Evolutionary conservation across 2,888 invertebrate species (phyloP).

Genomic region (Marasmarcha lunaedactyla): DNA sequence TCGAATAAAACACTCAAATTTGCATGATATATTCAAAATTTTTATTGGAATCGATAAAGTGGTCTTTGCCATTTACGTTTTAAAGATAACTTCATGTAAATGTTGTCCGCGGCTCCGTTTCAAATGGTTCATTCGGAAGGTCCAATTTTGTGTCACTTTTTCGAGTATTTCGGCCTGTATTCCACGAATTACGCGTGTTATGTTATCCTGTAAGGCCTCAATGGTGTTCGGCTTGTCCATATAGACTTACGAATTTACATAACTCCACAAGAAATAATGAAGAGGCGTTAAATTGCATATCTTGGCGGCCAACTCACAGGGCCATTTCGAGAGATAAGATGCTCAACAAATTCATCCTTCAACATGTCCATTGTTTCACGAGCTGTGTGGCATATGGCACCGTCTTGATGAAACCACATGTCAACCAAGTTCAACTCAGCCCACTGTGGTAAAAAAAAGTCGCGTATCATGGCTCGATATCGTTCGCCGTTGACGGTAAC

Average conservation of each 20-base stretch:
- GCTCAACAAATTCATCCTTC: not conserved
- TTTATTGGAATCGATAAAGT: no score
- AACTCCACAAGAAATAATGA: constrained; percentile 5
- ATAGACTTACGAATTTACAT: constrained; percentile 7
- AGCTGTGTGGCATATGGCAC: not conserved
- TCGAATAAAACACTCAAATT: no score
- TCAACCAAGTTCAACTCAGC: not conserved
- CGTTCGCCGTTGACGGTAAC: not conserved
- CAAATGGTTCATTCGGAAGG: no score
- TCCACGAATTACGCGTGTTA: no score
- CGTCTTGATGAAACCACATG: not conserved
- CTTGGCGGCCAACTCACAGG: constrained; percentile 7
- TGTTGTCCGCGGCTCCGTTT: no score
- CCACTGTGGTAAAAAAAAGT: not conserved
- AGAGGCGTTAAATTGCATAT: constrained; percentile 7
- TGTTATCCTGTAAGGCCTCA: constrained; percentile 9
- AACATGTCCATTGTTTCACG: not conserved
- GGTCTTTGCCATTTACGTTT: no score
- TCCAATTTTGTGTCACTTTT: no score
- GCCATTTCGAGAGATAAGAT: constrained; percentile 2
- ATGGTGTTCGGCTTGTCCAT: constrained; percentile 8
- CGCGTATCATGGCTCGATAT: not conserved
- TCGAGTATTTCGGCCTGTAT: no score
- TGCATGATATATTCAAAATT: no score
- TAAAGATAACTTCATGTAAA: no score